Percentiles rank a stretch among this genome's conserved stretches.
Evolutionary conservation across 2,797 vertebrate species (phyloP).

Genomic region (Pteronotus mesoamericanus): DNA sequence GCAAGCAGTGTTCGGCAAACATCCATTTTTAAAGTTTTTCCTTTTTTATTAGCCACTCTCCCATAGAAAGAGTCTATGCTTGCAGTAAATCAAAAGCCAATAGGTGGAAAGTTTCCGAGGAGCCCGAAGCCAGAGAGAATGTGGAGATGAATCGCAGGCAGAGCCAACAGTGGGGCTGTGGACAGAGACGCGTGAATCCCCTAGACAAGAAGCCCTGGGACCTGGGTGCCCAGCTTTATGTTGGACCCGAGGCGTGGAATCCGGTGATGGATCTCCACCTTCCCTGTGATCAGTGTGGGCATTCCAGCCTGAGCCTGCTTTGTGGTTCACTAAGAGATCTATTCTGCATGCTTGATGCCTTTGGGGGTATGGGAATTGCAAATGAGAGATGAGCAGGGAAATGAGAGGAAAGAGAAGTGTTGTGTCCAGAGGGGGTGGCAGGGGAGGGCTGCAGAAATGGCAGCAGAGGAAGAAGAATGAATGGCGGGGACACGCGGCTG

Average conservation of each 20-base stretch:
- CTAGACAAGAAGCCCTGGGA: background rate
- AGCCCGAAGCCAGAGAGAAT: background rate
- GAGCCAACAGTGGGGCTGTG: background rate
- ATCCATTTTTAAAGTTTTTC: constrained; percentile 72
- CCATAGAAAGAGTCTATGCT: constrained; percentile 58
- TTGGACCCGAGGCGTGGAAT: background rate
- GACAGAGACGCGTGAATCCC: background rate
- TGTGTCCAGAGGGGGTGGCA: background rate
- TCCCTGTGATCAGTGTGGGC: background rate
- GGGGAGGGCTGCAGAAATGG: background rate
- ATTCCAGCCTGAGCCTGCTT: background rate
- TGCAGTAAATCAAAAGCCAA: constrained; percentile 68
- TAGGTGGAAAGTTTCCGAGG: constrained; percentile 36
- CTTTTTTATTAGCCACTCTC: constrained; percentile 64
- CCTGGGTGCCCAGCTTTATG: background rate
- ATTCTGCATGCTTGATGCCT: background rate
- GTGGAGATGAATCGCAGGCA: constrained; percentile 25
- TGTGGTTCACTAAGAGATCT: background rate
- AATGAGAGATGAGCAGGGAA: background rate
- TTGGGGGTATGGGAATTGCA: background rate
- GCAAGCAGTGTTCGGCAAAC: constrained; percentile 58
- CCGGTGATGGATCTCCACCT: background rate
- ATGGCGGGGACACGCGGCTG: too few relatives aligned
- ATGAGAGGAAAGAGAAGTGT: background rate
- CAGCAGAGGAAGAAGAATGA: background rate